Percentiles rank a stretch among this genome's conserved stretches.
These are phyloP conservation scores for Cataglyphis albicans DNA, from an alignment of 2,888 invertebrate species.

Conservation along the genomic window DNA sequence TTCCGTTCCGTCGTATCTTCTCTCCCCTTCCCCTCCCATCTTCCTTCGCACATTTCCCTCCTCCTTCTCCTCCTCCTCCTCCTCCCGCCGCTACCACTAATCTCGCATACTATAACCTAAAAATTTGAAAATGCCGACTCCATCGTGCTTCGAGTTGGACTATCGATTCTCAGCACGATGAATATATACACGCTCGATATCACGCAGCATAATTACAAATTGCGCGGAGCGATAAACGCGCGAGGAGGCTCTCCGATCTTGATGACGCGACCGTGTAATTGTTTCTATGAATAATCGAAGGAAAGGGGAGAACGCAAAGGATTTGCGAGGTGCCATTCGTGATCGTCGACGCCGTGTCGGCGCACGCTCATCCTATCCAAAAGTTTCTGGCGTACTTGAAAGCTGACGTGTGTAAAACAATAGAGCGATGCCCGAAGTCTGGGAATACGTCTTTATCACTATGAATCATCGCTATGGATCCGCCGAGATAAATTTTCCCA, in stretches of 20 bases:
- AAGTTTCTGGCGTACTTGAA: constrained; percentile 7
- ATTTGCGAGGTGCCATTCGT: neutral
- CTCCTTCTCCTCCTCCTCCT: neutral
- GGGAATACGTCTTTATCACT: constrained; percentile 39
- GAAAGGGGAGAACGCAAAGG: neutral
- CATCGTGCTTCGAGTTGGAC: neutral
- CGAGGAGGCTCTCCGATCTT: constrained; percentile 18
- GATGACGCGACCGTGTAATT: constrained; percentile 30
- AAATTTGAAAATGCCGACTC: constrained; percentile 32
- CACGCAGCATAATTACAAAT: constrained; percentile 32
- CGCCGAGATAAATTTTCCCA: constrained; percentile 61
- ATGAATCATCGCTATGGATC: constrained; percentile 64
- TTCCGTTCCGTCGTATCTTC: neutral
- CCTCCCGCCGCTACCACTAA: neutral
- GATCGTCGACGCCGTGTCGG: neutral
- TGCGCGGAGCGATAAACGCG: constrained; percentile 1
- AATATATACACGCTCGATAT: neutral
- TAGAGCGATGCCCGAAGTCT: neutral
- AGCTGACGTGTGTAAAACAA: constrained; percentile 17
- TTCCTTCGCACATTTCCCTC: neutral
- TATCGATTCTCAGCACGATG: constrained; percentile 1
- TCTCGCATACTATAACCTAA: constrained; percentile 38
- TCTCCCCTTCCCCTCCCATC: neutral
- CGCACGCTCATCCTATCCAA: neutral
- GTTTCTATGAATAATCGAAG: constrained; percentile 47